Base-by-base conservation (phyloP, 2,797 vertebrate genomes). In the Fundulus diaphanus region DNA sequence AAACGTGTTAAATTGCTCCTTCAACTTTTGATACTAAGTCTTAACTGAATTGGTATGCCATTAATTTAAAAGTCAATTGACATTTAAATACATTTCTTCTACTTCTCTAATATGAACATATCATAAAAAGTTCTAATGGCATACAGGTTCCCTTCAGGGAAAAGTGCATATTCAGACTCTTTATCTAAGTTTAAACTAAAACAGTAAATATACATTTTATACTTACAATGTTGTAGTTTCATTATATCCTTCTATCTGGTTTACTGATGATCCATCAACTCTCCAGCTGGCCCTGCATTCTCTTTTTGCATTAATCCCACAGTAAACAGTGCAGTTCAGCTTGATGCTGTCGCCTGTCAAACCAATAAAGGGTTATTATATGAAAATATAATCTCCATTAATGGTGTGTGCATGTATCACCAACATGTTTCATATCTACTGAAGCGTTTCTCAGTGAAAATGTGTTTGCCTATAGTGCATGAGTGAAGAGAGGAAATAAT, bases 301-400 rank as follows among this genome's bases (percentile, higher is more conserved):
- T 0, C 0, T 0, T 1, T 63, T 3, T 5, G 84, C 66, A 44
- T 91, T 92, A n/a, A 7, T 81, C 27, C 95, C 95, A 66, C 95
- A 87, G 3, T 33, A 72, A 13, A 90, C 91, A 5, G 67, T 78
- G 84, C 96, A 96, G 51, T 81, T 86, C 79, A 96, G 74, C 54
- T 81, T 77, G 22, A 87, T 63, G 77, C 37, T 1, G 48, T 27
- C 29, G n/a, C 95, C 96, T 96, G 81, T 48, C 4, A 59, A 40
- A 65, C 35, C 61, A 1, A 63, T 37, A 33, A 75, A 72, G 4
- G 73, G 0, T 13, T 5, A 9, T 27, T 49, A 35, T 0, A 54
- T 9, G 5, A 37, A n/a, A 70, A 61, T 35, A 9, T 0, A 59
- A 15, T n/a, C 27, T 9, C 35, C 8, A 27, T 37, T 70, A 12